Evolutionary conservation across 2,888 invertebrate species (phyloP).

Genomic region (Dolichopus griseipennis): DNA sequence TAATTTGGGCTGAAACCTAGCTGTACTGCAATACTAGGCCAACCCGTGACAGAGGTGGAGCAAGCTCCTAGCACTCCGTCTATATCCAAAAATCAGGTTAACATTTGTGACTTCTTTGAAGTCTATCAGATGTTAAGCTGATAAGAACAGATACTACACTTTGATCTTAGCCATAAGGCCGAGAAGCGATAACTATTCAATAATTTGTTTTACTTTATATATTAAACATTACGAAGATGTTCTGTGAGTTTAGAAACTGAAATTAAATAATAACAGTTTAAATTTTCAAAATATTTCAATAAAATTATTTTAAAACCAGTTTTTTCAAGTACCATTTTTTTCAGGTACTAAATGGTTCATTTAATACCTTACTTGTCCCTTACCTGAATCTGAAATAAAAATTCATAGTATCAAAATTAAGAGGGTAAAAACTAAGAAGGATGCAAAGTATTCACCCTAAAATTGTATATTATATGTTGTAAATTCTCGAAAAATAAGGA

Average conservation of each 20-base stretch:
- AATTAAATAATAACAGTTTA: neutral
- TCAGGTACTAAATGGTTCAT: no score
- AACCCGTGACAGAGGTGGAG: constrained; percentile 58
- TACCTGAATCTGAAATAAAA: no score
- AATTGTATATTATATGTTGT: no score
- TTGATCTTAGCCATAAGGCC: constrained; percentile 54
- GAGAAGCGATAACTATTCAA: constrained; percentile 43
- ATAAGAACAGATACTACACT: constrained; percentile 61
- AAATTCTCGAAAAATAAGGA: no score
- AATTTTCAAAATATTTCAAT: no score
- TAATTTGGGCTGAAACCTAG: constrained; percentile 45
- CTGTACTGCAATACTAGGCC: constrained; percentile 60
- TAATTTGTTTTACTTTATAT: neutral
- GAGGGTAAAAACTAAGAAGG: no score
- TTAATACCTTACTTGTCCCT: no score
- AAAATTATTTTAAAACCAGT: no score
- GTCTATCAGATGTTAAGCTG: constrained; percentile 61
- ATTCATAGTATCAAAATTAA: no score
- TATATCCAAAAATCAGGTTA: constrained; percentile 50
- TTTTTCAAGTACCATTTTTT: no score
- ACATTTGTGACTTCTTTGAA: constrained; percentile 50
- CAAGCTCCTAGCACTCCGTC: constrained; percentile 54
- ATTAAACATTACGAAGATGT: neutral
- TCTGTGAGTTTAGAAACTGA: neutral
- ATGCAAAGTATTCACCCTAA: no score